Conservation (phyloP, 2,888 invertebrate genomes). For the Macrosiphum euphorbiae region DNA sequence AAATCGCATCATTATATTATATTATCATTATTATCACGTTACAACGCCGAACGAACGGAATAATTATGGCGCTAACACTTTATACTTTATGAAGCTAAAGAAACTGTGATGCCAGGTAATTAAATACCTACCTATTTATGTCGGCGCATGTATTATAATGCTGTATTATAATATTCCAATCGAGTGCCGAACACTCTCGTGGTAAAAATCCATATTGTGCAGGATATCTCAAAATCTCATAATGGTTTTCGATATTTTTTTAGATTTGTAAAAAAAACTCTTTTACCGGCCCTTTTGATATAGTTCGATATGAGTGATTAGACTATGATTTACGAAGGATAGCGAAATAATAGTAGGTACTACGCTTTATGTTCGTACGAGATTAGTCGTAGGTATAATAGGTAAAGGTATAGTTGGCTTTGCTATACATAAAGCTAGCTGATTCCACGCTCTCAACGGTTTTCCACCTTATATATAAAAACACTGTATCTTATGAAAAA, state of each 20-base stretch:
- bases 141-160: no score
- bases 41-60: background rate
- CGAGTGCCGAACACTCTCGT: no score
- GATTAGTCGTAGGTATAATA: background rate
- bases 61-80: no score
- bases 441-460: background rate
- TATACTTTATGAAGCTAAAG: no score
- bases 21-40: background rate
- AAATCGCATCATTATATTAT: no score
- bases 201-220: background rate
- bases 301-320: background rate
- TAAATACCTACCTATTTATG: no score
- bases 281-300: background rate
- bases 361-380: no score
- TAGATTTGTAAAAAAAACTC: background rate
- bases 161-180: no score
- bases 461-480: background rate
- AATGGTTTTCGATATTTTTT: background rate
- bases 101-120: no score
- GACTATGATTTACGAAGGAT: background rate
- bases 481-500: background rate
- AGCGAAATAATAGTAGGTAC: no score
- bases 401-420: background rate
- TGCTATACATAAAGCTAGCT: background rate
- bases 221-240: background rate